Conservation (phyloP, 2,797 vertebrate species). For the Argyrosomus regius region DNA sequence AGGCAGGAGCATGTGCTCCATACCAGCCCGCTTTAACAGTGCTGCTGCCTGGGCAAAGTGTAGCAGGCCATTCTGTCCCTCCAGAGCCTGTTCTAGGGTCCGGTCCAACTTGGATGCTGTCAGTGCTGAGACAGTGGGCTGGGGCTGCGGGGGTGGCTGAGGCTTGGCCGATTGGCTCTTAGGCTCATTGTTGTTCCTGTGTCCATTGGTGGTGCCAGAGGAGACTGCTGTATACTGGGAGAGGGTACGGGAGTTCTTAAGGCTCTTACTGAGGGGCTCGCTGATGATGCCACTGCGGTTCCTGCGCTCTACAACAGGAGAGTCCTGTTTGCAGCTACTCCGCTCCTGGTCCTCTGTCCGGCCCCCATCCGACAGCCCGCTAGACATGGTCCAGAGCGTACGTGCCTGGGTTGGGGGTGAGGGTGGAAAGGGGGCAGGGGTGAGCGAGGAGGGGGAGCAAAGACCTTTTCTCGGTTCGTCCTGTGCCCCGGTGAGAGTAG, state of each 20-base stretch:
- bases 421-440: conserved; percentile 77
- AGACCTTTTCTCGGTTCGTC: conserved; percentile 71
- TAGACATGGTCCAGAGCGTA: conserved; percentile 92
- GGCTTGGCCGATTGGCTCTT: conserved; percentile 91
- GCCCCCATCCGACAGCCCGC: conserved; percentile 88
- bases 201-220: conserved; percentile 89
- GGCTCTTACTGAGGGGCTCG: conserved; percentile 96
- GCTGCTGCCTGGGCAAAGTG: conserved; percentile 98
- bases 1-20: conserved; percentile 91
- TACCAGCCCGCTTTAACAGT: conserved; percentile 94
- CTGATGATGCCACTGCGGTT: conserved; percentile 98
- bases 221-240: conserved; percentile 96
- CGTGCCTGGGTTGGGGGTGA: conserved; percentile 74
- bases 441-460: conserved; percentile 68
- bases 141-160: conserved; percentile 81
- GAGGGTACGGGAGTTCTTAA: conserved; percentile 96
- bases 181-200: conserved; percentile 88
- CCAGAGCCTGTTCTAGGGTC: conserved; percentile 94
- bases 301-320: conserved; percentile 90
- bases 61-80: conserved; percentile 95
- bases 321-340: conserved; percentile 85
- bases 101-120: conserved; percentile 94
- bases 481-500: conserved; percentile 73
- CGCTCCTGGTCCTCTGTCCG: conserved; percentile 89
- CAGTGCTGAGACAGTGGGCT: conserved; percentile 89